phyloP scores from a whole-genome alignment of 2,113 vertebrate species.

The Oncorhynchus tshawytscha region DNA sequence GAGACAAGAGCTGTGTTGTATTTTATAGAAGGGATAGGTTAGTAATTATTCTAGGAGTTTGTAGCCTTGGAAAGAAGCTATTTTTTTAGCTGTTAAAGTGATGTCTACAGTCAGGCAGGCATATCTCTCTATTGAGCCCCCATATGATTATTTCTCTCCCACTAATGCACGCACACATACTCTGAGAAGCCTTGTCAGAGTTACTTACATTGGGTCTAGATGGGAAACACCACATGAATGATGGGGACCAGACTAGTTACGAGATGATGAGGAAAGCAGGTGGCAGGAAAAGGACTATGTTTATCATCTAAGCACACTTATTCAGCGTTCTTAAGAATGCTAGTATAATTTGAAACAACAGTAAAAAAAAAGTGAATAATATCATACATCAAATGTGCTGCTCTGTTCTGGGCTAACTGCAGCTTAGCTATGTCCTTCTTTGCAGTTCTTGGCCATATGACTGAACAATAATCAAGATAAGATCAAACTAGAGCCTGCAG shows the following conservation, averaged over 20 bases:
- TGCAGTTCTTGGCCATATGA: no score
- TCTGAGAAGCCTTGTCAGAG: constrained; percentile 2
- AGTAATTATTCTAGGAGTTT: background rate
- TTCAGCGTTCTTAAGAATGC: background rate
- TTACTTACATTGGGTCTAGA: background rate
- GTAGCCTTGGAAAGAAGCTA: background rate
- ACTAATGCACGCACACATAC: no score
- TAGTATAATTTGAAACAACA: background rate
- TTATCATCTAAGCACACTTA: background rate
- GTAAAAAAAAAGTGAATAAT: background rate
- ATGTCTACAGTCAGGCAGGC: background rate
- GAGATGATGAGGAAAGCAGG: constrained; percentile 1
- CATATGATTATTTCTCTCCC: no score
- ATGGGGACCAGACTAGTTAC: background rate
- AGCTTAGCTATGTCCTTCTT: no score
- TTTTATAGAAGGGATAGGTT: background rate
- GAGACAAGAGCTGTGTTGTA: constrained; percentile 3
- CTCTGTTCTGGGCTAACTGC: no score
- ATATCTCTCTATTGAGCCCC: background rate
- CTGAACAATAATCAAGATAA: no score
- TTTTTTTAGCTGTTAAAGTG: background rate
- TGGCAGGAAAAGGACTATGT: background rate
- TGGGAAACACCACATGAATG: background rate
- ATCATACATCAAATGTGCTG: no score
- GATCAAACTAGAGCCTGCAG: no score